Percentiles rank a stretch among this genome's conserved stretches.
Conservation (phyloP, 2,797 vertebrate species). For the Melanotaenia nigrans region DNA sequence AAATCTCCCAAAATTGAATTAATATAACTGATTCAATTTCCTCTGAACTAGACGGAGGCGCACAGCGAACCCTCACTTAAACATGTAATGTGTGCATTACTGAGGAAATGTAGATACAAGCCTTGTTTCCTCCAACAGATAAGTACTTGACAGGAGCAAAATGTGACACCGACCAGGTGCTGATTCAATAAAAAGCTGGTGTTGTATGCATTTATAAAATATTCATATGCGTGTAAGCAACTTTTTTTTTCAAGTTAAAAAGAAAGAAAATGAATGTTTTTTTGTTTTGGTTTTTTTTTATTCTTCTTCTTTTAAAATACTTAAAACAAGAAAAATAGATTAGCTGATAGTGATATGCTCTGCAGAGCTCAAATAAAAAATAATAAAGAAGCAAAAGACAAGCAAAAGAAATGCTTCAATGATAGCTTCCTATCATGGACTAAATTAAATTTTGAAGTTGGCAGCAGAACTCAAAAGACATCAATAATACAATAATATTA, state of each 20-base stretch:
- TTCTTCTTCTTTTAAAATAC: background rate
- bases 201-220: background rate
- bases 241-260: background rate
- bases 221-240: background rate
- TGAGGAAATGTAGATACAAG: slow-evolving; percentile 35
- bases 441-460: slow-evolving; percentile 52
- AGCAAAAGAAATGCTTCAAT: slow-evolving; percentile 29
- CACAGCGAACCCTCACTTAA: slow-evolving; percentile 32
- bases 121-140: slow-evolving; percentile 19
- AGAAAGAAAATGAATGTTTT: background rate
- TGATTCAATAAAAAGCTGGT: slow-evolving; percentile 7
- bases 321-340: slow-evolving; percentile 38
- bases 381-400: slow-evolving; percentile 36
- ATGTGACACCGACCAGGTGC: background rate
- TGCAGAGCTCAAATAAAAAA: slow-evolving; percentile 47
- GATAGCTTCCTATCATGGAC: slow-evolving; percentile 35
- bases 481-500: slow-evolving; percentile 3
- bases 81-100: slow-evolving; percentile 39
- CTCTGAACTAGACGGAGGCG: slow-evolving; percentile 52
- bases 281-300: background rate
- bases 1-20: slow-evolving; percentile 70
- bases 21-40: slow-evolving; percentile 79
- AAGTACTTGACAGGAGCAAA: slow-evolving; percentile 23
- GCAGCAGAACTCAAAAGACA: slow-evolving; percentile 16
- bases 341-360: slow-evolving; percentile 25